Base-by-base conservation (phyloP, 64 coral and sea anemone genomes). In the Pocillopora verrucosa region DNA sequence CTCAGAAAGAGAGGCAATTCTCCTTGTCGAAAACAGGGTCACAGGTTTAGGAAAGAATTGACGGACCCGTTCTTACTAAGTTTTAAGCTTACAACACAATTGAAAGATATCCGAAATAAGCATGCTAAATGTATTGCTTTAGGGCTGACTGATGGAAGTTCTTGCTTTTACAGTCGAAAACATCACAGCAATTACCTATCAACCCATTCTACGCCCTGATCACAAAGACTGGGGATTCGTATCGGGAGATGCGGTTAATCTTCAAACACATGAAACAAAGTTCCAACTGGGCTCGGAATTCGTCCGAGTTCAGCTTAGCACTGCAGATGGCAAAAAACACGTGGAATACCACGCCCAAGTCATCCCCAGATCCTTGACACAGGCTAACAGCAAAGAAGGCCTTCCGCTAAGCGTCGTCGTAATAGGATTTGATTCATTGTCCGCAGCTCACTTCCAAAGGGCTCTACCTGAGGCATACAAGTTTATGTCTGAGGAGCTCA, bases 351-450 rank as follows among this genome's bases (percentile, higher is more conserved):
- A 92, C 51, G 90, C 82, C 6, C 70, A 84, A 37, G 74, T 87
- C 26, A 37, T 87, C 6, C 74, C 90, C 56, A 92, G 67, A 51
- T 63, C 83, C 36, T 38, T 13, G 10, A 15, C 10, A 13, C 37
- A 16, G 0, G 65, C n/a, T 6, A 13, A 76, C 36, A 76, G 3
- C 36, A 75, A 74, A 74, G 34, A 16, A 58, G 91, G 95, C 2
- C 82, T 96, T 20, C 95, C 95, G 35, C 30, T 96, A 11, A 96
- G 90, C 38, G 89, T 96, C 14, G 81, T 96, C 30, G 88, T 93
- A 13, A 76, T 96, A 75, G 95, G 95, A 17, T 88, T 96, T 62
- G 95, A 96, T 60, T 96, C 95, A 2, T 61, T 93, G 22, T 96
- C 95, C 17, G 87, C 88, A 19, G 91, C 92, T 9, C 91, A 96